Percentiles rank a stretch among this genome's conserved stretches.
These are phyloP conservation scores for Tetramorium bicarinatum DNA, from an alignment of 2,888 invertebrate genomes.

Conservation along the genomic window DNA sequence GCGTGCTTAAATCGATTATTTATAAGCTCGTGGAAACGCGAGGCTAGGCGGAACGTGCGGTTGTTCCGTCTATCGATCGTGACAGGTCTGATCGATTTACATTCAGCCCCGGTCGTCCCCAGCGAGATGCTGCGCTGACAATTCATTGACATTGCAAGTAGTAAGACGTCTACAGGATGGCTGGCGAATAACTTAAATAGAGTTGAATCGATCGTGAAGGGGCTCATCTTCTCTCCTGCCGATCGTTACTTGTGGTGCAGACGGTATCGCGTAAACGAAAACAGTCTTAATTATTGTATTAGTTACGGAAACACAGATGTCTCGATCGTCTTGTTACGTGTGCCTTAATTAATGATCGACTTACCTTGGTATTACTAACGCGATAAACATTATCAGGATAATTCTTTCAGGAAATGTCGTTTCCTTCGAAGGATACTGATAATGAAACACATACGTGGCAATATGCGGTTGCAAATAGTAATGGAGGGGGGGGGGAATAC, in stretches of 20 bases:
- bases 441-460: not conserved
- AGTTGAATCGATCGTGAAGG: not conserved
- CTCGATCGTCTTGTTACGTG: not conserved
- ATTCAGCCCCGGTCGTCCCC: conserved; percentile 53
- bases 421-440: conserved; percentile 56
- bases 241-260: not conserved
- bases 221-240: not conserved
- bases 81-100: conserved; percentile 66
- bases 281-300: not conserved
- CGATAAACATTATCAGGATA: conserved; percentile 62
- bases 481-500: too few species aligned
- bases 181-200: not conserved
- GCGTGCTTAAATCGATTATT: conserved; percentile 34
- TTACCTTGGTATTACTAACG: conserved; percentile 45
- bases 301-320: not conserved
- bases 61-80: conserved; percentile 48
- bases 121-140: conserved; percentile 30
- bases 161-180: not conserved
- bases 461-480: conserved; percentile 29
- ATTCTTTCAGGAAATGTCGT: conserved; percentile 62
- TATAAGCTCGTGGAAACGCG: conserved; percentile 32
- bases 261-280: not conserved
- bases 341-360: not conserved
- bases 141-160: conserved; percentile 5
- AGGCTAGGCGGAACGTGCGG: conserved; percentile 50